These are phyloP conservation scores for Chaenogobius annularis DNA, from an alignment of 2,113 vertebrate genomes.

Conservation along the genomic window DNA sequence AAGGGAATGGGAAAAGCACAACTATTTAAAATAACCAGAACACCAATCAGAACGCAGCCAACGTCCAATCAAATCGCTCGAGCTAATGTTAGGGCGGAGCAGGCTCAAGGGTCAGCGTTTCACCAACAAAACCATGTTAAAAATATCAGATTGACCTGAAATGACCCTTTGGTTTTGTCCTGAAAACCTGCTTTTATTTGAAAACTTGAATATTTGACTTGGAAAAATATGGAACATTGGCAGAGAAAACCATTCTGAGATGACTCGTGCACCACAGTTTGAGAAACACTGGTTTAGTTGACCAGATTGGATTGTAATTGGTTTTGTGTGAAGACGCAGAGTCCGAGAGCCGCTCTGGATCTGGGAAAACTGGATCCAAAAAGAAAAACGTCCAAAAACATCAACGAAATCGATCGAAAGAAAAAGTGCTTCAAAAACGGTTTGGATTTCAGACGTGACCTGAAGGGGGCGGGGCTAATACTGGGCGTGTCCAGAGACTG, in stretches of 20 bases:
- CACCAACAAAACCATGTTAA: background rate
- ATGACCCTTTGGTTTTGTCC: no score
- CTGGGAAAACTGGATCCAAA: no score
- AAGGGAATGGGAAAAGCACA: slow-evolving; percentile 45
- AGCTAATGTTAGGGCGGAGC: background rate
- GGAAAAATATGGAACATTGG: no score
- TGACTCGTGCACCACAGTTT: no score
- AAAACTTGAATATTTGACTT: no score
- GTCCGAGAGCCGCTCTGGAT: no score
- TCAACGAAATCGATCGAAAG: background rate
- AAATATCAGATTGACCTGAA: background rate
- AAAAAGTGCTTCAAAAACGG: background rate
- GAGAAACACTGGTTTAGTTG: no score
- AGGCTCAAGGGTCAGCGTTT: background rate
- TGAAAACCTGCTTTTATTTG: no score
- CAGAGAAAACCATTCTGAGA: no score
- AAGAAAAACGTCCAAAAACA: no score
- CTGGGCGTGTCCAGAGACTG: background rate
- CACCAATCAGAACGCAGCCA: slow-evolving; percentile 34
- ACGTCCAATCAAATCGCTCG: slow-evolving; percentile 1
- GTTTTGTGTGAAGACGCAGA: no score
- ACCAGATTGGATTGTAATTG: no score
- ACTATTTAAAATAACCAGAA: slow-evolving; percentile 19
- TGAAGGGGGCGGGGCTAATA: background rate
- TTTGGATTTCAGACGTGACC: background rate